Percentiles rank a stretch among this genome's conserved stretches.
Evolutionary conservation across 1,140 invertebrate genomes (phyloP).

Genomic region (Protaetia brevitarsis): DNA sequence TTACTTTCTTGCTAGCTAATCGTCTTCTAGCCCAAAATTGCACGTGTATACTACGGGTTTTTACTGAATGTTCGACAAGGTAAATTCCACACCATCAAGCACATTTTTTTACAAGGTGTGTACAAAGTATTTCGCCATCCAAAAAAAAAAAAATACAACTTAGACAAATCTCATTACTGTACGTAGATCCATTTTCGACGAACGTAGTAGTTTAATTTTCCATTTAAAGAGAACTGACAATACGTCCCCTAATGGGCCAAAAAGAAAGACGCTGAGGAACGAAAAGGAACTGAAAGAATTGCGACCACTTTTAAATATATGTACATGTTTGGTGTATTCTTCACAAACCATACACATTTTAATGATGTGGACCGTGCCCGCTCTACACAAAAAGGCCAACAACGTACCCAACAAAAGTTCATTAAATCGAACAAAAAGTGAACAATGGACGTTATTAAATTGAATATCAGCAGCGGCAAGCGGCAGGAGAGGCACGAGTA

Average conservation of each 20-base stretch:
- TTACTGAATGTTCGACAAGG: too few relatives aligned
- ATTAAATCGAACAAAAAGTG: constrained; percentile 18
- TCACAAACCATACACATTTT: constrained; percentile 2
- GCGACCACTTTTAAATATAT: neutral
- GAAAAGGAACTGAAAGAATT: neutral
- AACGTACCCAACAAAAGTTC: constrained; percentile 8
- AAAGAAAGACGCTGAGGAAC: neutral
- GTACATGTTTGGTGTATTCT: neutral
- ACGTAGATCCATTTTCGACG: too few relatives aligned
- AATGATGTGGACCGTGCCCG: neutral
- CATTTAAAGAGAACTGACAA: neutral
- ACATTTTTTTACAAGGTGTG: too few relatives aligned
- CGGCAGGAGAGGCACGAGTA: neutral
- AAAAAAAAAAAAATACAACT: too few relatives aligned
- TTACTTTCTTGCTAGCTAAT: too few relatives aligned
- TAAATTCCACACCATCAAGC: too few relatives aligned
- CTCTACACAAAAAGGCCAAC: neutral
- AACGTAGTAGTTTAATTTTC: neutral
- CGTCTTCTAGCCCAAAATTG: too few relatives aligned
- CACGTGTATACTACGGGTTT: too few relatives aligned
- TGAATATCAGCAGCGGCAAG: constrained; percentile 1
- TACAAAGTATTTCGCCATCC: too few relatives aligned
- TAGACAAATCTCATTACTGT: too few relatives aligned
- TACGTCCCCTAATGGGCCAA: neutral
- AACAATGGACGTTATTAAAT: constrained; percentile 18